These are phyloP conservation scores for Creontiades dilutus DNA, from an alignment of 2,888 invertebrate genomes.

Conservation along the genomic window DNA sequence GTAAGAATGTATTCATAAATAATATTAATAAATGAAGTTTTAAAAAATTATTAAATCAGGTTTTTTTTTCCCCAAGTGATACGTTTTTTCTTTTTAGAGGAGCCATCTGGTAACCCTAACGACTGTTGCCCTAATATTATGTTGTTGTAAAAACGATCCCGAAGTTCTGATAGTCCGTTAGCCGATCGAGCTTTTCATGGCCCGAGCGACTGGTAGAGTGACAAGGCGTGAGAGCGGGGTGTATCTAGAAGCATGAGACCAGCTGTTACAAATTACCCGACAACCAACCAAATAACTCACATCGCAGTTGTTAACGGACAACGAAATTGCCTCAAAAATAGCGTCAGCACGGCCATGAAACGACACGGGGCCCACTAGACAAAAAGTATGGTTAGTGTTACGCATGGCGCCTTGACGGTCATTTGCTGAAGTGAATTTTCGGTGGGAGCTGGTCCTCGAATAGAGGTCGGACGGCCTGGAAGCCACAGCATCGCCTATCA, in stretches of 20 bases:
- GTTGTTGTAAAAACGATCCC: no score
- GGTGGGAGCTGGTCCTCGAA: no score
- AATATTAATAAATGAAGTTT: no score
- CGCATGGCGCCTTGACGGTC: neutral
- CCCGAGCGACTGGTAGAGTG: no score
- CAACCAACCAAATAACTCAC: neutral
- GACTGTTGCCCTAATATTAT: no score
- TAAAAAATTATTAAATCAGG: no score
- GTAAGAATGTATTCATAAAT: no score
- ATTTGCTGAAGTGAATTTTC: neutral
- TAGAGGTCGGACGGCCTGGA: neutral
- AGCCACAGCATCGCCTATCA: neutral
- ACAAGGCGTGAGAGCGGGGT: neutral
- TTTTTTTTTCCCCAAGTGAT: no score
- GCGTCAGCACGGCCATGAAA: neutral
- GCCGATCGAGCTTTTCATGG: no score
- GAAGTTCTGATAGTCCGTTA: no score
- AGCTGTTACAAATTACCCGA: neutral
- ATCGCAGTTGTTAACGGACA: neutral
- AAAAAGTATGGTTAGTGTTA: neutral
- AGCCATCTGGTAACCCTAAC: no score
- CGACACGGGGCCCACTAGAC: neutral
- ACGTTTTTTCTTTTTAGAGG: no score
- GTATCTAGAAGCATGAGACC: neutral
- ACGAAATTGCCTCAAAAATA: neutral